Conservation (phyloP, 2,888 invertebrate species). For the Macrophya alboannulata region DNA sequence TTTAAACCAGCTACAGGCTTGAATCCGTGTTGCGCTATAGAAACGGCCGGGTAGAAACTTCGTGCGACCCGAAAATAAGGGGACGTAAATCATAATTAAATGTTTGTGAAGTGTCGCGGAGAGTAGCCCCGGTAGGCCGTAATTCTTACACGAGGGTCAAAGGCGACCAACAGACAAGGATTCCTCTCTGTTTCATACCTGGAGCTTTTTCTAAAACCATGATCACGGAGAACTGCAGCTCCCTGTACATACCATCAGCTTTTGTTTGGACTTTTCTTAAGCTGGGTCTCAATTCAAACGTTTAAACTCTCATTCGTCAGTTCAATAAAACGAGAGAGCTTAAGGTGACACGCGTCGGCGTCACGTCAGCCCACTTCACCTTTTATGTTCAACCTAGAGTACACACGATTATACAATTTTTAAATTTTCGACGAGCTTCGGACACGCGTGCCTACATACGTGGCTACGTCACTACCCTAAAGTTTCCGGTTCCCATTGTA, state of each 20-base stretch:
- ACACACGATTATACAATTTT: slow-evolving; percentile 15
- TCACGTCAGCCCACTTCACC: slow-evolving; percentile 3
- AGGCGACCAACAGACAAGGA: slow-evolving; percentile 61
- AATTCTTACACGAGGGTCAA: slow-evolving; percentile 65
- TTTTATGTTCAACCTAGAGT: background rate
- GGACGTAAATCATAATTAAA: slow-evolving; percentile 76
- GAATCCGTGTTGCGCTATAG: slow-evolving; percentile 16
- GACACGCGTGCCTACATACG: slow-evolving; percentile 15
- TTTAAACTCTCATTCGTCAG: slow-evolving; percentile 45
- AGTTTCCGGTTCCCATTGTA: slow-evolving; percentile 76
- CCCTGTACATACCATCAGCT: background rate
- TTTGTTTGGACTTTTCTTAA: slow-evolving; percentile 8
- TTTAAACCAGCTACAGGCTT: slow-evolving; percentile 1
- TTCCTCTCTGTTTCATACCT: slow-evolving; percentile 45
- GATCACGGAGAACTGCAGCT: background rate
- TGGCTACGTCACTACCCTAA: slow-evolving; percentile 45
- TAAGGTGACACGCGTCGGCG: slow-evolving; percentile 30
- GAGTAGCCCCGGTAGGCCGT: slow-evolving; percentile 61
- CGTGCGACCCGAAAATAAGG: slow-evolving; percentile 45
- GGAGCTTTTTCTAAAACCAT: background rate
- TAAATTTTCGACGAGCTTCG: slow-evolving; percentile 24
- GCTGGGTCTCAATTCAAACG: slow-evolving; percentile 4
- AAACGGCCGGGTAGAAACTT: background rate
- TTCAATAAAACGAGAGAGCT: slow-evolving; percentile 8
- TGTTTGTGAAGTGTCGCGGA: slow-evolving; percentile 69